Conservation (phyloP, 2,113 vertebrate genomes). For the Poecile atricapillus region DNA sequence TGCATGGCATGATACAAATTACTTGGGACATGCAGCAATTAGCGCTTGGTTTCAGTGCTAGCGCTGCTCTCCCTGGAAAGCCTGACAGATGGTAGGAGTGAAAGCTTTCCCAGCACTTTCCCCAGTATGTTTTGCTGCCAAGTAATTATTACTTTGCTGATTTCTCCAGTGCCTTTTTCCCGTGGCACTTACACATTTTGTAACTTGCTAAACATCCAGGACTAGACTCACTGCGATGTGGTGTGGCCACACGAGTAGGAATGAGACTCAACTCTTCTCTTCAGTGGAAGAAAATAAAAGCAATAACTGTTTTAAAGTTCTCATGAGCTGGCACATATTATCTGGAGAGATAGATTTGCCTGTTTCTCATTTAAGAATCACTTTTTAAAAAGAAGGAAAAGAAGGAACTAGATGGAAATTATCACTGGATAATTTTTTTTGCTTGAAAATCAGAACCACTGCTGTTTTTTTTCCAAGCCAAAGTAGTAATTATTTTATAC, state of each 20-base stretch:
- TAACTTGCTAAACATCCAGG: background rate
- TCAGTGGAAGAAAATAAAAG: constrained; percentile 46
- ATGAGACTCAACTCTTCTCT: background rate
- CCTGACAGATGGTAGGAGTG: constrained; percentile 17
- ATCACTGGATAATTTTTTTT: constrained; percentile 43
- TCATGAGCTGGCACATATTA: background rate
- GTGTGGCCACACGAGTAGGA: background rate
- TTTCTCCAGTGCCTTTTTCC: constrained; percentile 23
- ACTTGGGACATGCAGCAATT: constrained; percentile 56
- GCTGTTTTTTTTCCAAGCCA: constrained; percentile 12
- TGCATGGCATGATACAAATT: constrained; percentile 47
- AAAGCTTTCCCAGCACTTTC: constrained; percentile 39
- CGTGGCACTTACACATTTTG: background rate
- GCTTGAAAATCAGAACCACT: constrained; percentile 44
- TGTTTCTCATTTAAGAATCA: constrained; percentile 31
- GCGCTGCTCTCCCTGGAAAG: background rate
- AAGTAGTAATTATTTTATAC: constrained; percentile 54
- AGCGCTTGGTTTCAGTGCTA: constrained; percentile 17
- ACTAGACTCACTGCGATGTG: background rate
- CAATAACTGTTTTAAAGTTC: constrained; percentile 45
- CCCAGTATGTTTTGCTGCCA: constrained; percentile 41
- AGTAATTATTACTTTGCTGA: constrained; percentile 37
- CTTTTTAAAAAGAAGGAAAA: background rate
- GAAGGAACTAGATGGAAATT: constrained; percentile 21
- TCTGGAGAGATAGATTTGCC: constrained; percentile 27